Evolutionary conservation across 1,140 invertebrate genomes (phyloP), one percentile per base, ranked within the genome.

Genomic region (Brachionus manjavacas): DNA sequence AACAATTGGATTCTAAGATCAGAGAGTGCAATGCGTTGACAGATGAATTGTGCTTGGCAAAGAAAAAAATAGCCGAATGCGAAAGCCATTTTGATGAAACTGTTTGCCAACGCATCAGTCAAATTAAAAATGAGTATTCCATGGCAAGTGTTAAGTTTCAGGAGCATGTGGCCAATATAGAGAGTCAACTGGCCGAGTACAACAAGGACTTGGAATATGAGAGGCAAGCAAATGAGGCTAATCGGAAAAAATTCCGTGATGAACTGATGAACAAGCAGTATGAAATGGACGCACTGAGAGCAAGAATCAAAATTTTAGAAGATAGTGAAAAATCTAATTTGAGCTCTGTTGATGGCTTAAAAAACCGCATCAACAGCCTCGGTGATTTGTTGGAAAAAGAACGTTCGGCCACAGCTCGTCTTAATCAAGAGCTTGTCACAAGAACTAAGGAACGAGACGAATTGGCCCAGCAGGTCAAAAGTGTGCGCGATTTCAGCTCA

Each of bases 321-420:
- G 79, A 81, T 12, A 23, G 11, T n/a, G 52, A 64, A 4, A 60
- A 12, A 9, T 43, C 43, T 14, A 76, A 49, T 23, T 46, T 23
- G 20, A 76, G 14, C 9, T 46, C 72, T 20, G 46, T 76, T 23
- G 43, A 76, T 28, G 7, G 16, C 14, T 11, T 76, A 2, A 76
- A 76, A 23, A 49, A 11, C 8, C 72, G 43, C 8, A 23, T 12
- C 20, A 49, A 28, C 2, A 46, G 16, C 25, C 12, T 76, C 3
- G 43, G 39, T n/a, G 41, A 76, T 46, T 76, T 28, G 16, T 76
- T 76, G 41, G 72, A 76, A 25, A 76, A 46, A 76, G 72, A 76
- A 49, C 16, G 72, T 11, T 20, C 72, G 1, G 39, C 16, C 9
- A 25, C 16, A 0, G 43, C 39, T 28, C 43, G 16, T 46, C 20